Conservation (phyloP, 2,888 invertebrate species). For the Morpho deidamia region DNA sequence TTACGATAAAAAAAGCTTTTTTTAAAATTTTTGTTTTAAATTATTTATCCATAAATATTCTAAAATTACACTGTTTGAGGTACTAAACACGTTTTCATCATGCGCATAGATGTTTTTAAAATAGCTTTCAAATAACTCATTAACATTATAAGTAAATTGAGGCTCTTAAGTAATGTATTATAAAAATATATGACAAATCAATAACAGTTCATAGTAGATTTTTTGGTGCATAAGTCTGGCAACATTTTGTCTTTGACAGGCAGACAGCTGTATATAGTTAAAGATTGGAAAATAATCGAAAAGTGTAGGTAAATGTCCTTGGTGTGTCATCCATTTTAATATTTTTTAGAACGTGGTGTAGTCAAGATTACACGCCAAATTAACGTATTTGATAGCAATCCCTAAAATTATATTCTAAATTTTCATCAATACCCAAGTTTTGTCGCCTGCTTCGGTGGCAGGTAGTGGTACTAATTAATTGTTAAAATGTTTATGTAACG, state of each 20-base stretch:
- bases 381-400: slow-evolving; percentile 1
- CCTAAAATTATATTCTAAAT: neutral
- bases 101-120: no score
- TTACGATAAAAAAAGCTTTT: no score
- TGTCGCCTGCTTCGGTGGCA: slow-evolving; percentile 41
- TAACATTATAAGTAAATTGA: no score
- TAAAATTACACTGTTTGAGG: no score
- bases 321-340: slow-evolving; percentile 72
- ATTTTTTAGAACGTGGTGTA: slow-evolving; percentile 59
- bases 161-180: no score
- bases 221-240: slow-evolving; percentile 33
- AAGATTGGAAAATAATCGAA: slow-evolving; percentile 65
- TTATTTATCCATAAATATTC: no score
- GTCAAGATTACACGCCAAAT: slow-evolving; percentile 23
- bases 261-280: slow-evolving; percentile 61
- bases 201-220: slow-evolving; percentile 21
- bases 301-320: slow-evolving; percentile 55
- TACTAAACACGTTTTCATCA: no score
- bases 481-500: slow-evolving; percentile 75
- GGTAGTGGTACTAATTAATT: slow-evolving; percentile 48
- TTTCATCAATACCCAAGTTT: slow-evolving; percentile 1
- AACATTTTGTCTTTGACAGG: slow-evolving; percentile 61
- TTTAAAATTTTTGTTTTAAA: no score
- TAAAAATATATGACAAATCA: slow-evolving; percentile 13
- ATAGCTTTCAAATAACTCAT: no score